phyloP scores from a whole-genome alignment of 2,113 vertebrate genomes.

The Nothobranchius kuhntae region DNA sequence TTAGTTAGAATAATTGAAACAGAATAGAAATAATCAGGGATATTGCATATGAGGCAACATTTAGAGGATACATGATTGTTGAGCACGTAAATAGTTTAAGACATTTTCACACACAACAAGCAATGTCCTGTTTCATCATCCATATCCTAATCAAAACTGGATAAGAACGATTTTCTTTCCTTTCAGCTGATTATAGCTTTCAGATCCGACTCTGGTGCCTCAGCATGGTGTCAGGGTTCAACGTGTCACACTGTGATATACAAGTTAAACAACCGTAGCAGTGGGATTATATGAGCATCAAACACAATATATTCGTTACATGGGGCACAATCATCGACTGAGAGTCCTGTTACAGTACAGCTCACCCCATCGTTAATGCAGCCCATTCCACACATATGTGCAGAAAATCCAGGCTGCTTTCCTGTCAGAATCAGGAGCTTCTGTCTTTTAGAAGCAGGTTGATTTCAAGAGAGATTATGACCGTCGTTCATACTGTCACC shows the following conservation, averaged over 20 bases:
- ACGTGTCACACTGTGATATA: constrained; percentile 29
- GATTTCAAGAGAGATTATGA: constrained; percentile 12
- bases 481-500: constrained; percentile 89
- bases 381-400: constrained; percentile 34
- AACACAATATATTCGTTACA: constrained; percentile 29
- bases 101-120: constrained; percentile 14
- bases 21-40: neutral
- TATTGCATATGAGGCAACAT: neutral
- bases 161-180: neutral
- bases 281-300: constrained; percentile 45
- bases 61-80: neutral
- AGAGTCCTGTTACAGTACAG: constrained; percentile 8
- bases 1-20: neutral
- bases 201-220: constrained; percentile 10
- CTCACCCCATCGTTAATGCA: constrained; percentile 17
- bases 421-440: neutral
- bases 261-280: constrained; percentile 26
- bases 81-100: neutral
- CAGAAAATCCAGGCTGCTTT: constrained; percentile 36
- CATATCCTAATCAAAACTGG: constrained; percentile 5
- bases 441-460: constrained; percentile 2
- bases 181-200: constrained; percentile 6
- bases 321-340: constrained; percentile 6
- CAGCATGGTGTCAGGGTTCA: constrained; percentile 5
- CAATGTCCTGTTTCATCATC: constrained; percentile 12